These are phyloP conservation scores for Mesorhabditis sp. DNA, from an alignment of 2,888 invertebrate genomes.

Conservation along the genomic window DNA sequence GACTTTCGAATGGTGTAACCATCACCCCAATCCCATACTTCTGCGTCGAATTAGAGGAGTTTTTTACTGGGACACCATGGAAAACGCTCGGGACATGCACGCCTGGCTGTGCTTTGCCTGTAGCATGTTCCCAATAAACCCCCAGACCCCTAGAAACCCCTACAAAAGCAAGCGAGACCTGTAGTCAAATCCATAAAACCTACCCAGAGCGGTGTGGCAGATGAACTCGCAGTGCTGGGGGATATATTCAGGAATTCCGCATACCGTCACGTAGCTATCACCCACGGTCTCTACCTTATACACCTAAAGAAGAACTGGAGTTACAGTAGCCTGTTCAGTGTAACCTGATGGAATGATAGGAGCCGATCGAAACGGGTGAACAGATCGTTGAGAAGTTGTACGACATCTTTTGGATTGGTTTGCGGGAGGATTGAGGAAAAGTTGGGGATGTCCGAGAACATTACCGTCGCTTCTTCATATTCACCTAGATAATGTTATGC, in stretches of 20 bases:
- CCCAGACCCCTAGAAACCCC: no score
- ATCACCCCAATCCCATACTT: no score
- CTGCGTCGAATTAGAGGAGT: no score
- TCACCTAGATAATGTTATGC: constrained; percentile 13
- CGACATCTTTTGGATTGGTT: constrained; percentile 57
- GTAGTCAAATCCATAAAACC: constrained; percentile 16
- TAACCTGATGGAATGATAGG: constrained; percentile 43
- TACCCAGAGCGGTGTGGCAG: constrained; percentile 56
- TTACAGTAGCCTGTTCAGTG: no score
- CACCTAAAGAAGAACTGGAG: constrained; percentile 22
- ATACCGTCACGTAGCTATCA: constrained; percentile 50
- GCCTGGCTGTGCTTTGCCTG: no score
- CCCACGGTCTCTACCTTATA: constrained; percentile 55
- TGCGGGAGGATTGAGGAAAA: constrained; percentile 58
- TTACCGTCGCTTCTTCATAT: constrained; percentile 53
- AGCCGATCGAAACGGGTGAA: constrained; percentile 57
- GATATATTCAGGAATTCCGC: constrained; percentile 41
- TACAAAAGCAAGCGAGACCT: no score
- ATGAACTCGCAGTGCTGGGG: constrained; percentile 55
- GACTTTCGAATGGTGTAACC: no score
- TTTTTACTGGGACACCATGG: no score
- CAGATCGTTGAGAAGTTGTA: constrained; percentile 59
- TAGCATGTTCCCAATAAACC: no score
- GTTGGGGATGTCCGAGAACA: constrained; percentile 60
- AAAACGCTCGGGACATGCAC: no score